Evolutionary conservation across 2,888 invertebrate species (phyloP), one percentile per base, ranked within the genome.

Genomic region (Kryphioiulus occultus): DNA sequence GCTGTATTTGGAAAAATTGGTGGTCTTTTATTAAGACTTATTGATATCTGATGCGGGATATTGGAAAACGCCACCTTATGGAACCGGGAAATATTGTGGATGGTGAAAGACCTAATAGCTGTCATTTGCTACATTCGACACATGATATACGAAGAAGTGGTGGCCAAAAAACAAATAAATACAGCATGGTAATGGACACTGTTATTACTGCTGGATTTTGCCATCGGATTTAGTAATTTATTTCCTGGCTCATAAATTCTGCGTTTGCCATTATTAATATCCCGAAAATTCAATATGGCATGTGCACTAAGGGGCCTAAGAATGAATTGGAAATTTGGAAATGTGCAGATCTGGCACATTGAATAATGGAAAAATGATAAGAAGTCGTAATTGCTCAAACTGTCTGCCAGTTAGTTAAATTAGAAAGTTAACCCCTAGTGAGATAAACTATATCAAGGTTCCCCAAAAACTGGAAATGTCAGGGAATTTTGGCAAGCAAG

Each of bases 41-140:
- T 53, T 53, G 53, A 53, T 53, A 53, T 53, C 53, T n/a, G 53
- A 53, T 53, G 53, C n/a, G 7, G 53, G n/a, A 53, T 53, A 53
- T 53, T 53, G 53, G 53, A 53, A 53, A 53, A n/a, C n/a, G 53
- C n/a, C 53, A 53, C 53, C 53, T 53, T 53, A 53, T 53, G 53
- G 53, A 53, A 12, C 53, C 47, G 2, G 10, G 17, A 47, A 17
- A 47, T 47, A 7, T 17, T 7, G n/a, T 1, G 19, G 53, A 53
- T 53, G n/a, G n/a, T n/a, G 10, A 53, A 4, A 53, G 53, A 53
- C 53, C 10, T 53, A 53, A 53, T 53, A 53, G 53, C 53, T n/a
- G 53, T n/a, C 53, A 53, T 53, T 53, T 7, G 12, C 53, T 12
- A 53, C 12, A 35, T 35, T 4, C 35, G 19, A 53, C 53, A 53